Conservation (phyloP, 2,888 invertebrate genomes). For the Euphydryas editha region DNA sequence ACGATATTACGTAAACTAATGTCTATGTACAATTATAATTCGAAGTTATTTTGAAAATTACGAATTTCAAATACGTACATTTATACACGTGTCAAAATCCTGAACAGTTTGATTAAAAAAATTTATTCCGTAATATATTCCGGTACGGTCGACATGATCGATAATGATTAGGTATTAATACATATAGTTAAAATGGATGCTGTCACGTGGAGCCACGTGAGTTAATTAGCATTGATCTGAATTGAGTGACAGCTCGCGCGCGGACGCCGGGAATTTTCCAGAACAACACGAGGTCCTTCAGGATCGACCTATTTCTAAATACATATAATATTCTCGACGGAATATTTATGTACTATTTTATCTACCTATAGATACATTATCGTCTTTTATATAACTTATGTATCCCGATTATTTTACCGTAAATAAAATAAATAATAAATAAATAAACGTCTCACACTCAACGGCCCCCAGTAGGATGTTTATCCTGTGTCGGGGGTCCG, state of each 20-base stretch:
- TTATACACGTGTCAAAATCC: too few relatives aligned
- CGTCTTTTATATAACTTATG: not conserved
- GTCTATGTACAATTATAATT: too few relatives aligned
- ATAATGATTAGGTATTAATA: not conserved
- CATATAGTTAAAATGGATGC: constrained; percentile 27
- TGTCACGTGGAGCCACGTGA: constrained; percentile 60
- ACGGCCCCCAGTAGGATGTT: too few relatives aligned
- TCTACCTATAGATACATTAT: not conserved
- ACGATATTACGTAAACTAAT: too few relatives aligned
- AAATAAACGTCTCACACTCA: too few relatives aligned
- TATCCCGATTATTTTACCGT: not conserved
- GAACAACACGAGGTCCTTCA: constrained; percentile 49
- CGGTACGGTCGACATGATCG: not conserved
- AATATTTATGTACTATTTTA: not conserved
- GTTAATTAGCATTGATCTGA: constrained; percentile 60
- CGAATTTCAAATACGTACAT: too few relatives aligned
- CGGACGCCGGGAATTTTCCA: constrained; percentile 53
- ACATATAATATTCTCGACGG: constrained; percentile 19
- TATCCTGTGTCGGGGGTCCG: too few relatives aligned
- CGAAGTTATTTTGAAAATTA: too few relatives aligned
- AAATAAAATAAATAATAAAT: too few relatives aligned
- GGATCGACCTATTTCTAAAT: constrained; percentile 39
- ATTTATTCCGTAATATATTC: too few relatives aligned
- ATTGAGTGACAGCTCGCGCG: constrained; percentile 57
- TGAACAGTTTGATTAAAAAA: too few relatives aligned